A percentile compares a stretch with the other conserved stretches of the same genome.
Conservation (phyloP, 2,888 invertebrate species). For the Griposia aprilina region DNA sequence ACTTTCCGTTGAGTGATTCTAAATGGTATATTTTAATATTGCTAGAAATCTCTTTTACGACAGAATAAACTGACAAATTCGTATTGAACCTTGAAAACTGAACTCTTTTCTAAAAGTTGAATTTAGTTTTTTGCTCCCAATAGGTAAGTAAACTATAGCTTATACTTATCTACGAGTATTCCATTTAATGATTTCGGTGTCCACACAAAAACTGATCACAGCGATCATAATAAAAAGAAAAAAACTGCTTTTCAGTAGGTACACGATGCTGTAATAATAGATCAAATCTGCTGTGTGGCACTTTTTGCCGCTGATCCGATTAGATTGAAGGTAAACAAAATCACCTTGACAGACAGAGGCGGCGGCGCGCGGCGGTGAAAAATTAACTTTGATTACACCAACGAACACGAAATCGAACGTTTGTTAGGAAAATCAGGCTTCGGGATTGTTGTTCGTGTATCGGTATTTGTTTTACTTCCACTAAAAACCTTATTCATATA, state of each 20-base stretch:
- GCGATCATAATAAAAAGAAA: conserved; percentile 24
- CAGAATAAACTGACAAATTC: conserved; percentile 2
- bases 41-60: conserved; percentile 27
- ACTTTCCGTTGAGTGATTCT: conserved; percentile 9
- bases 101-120: conserved; percentile 46
- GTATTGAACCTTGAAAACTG: conserved; percentile 40
- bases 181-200: conserved; percentile 33
- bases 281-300: conserved; percentile 48
- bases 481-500: conserved; percentile 16
- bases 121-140: conserved; percentile 27
- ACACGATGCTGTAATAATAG: conserved; percentile 59
- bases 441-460: background rate
- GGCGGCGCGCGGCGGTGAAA: conserved; percentile 35
- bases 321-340: conserved; percentile 60
- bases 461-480: background rate
- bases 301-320: conserved; percentile 63
- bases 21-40: conserved; percentile 14
- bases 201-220: conserved; percentile 41
- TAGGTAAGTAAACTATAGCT: conserved; percentile 32
- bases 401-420: conserved; percentile 25
- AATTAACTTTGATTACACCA: conserved; percentile 40
- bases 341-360: conserved; percentile 55
- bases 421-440: conserved; percentile 12
- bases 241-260: conserved; percentile 31
- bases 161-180: conserved; percentile 24